A percentile compares a stretch with the other conserved stretches of the same genome.
Conservation (phyloP, 1,140 invertebrate genomes). For the Zaprionus capensis region DNA sequence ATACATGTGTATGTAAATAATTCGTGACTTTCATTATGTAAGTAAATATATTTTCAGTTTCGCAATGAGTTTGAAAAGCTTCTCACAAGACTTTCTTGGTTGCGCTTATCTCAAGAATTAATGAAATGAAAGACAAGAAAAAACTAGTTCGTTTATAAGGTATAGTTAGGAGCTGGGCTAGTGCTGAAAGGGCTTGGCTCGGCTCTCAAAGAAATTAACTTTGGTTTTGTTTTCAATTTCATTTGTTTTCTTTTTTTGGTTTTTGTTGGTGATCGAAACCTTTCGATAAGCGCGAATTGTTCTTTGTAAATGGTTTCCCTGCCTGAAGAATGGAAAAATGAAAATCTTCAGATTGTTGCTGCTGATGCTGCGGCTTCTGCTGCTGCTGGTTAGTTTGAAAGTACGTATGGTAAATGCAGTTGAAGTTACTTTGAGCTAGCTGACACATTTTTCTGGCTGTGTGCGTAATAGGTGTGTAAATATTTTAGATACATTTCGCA, state of each 20-base stretch:
- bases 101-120: conserved; percentile 10
- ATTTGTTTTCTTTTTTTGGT: not conserved
- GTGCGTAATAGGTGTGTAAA: conserved; percentile 41
- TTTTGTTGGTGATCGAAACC: conserved; percentile 37
- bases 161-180: conserved; percentile 11
- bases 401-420: conserved; percentile 67
- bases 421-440: conserved; percentile 77
- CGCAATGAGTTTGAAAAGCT: conserved; percentile 67
- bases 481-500: conserved; percentile 76
- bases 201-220: conserved; percentile 24
- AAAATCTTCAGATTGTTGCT: not conserved
- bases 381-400: conserved; percentile 27
- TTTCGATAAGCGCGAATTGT: conserved; percentile 30
- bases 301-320: conserved; percentile 21
- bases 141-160: conserved; percentile 16
- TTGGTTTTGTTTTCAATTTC: not conserved
- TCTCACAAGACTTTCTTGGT: conserved; percentile 61
- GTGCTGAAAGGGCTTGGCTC: conserved; percentile 26
- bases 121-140: conserved; percentile 22
- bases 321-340: conserved; percentile 24
- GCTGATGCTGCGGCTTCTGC: not conserved
- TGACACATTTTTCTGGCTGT: conserved; percentile 57
- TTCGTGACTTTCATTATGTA: conserved; percentile 57
- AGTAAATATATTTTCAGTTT: conserved; percentile 45
- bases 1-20: conserved; percentile 65